Conservation (phyloP, 2,888 invertebrate species). For the Alsophila aescularia region DNA sequence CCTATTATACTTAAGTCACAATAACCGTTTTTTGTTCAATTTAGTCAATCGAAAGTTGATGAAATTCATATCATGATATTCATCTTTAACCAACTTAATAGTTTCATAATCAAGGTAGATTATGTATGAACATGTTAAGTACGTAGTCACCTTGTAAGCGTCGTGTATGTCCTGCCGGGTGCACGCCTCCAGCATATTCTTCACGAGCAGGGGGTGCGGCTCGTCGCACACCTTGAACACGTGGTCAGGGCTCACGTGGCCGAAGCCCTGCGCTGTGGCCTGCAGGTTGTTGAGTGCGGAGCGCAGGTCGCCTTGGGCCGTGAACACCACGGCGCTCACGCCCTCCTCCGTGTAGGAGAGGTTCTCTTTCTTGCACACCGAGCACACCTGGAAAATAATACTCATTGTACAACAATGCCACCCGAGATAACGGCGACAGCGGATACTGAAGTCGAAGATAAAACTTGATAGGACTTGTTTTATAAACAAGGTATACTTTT, state of each 20-base stretch:
- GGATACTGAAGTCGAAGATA: no score
- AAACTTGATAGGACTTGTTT: no score
- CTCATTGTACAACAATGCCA: neutral
- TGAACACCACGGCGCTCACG: conserved; percentile 97
- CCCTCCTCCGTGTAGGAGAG: conserved; percentile 96
- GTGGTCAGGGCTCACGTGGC: conserved; percentile 94
- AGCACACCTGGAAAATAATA: conserved; percentile 56
- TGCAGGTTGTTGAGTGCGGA: conserved; percentile 99
- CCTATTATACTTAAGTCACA: no score
- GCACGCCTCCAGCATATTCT: conserved; percentile 95
- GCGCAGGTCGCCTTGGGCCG: conserved; percentile 99
- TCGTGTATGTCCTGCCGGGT: conserved; percentile 91
- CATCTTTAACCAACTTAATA: no score
- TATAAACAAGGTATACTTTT: no score
- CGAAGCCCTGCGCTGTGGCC: conserved; percentile 92
- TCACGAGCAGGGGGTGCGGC: conserved; percentile 97
- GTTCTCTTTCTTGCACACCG: conserved; percentile 73
- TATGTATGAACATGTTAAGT: no score
- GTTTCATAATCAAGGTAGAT: no score
- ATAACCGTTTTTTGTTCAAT: no score
- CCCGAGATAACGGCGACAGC: no score
- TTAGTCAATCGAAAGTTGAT: no score
- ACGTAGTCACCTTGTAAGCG: conserved; percentile 87
- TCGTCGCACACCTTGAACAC: conserved; percentile 99
- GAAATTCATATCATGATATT: no score